Percentiles rank a stretch among this genome's conserved stretches.
These are phyloP conservation scores for Peromyscus polionotus DNA, from an alignment of 2,113 vertebrate species.

Conservation along the genomic window DNA sequence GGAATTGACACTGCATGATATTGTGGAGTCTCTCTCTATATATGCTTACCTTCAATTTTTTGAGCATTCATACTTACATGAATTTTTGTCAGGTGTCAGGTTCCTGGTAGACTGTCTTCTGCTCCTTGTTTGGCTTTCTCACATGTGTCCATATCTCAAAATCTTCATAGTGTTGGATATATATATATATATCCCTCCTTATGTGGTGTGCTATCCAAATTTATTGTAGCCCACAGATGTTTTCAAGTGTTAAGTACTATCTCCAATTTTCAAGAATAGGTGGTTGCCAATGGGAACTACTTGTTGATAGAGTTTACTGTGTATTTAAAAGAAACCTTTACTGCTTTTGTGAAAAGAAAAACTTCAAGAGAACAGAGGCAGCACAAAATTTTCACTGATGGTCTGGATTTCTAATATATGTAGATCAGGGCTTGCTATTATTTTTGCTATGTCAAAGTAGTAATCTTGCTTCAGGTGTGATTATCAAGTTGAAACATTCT, in stretches of 20 bases:
- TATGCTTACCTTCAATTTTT: neutral
- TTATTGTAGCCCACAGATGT: neutral
- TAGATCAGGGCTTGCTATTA: neutral
- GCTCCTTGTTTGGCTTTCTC: neutral
- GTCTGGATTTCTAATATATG: neutral
- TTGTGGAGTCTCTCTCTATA: neutral
- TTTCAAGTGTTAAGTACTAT: neutral
- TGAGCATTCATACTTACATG: neutral
- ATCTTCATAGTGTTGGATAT: neutral
- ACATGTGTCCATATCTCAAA: neutral
- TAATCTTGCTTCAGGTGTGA: neutral
- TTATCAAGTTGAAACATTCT: conserved; percentile 21
- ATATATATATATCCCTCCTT: neutral
- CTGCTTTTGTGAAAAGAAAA: conserved; percentile 1
- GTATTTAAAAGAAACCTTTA: conserved; percentile 3
- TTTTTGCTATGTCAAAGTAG: neutral
- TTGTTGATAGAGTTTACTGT: neutral
- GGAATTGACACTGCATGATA: neutral
- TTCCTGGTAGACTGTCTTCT: rapidly evolving
- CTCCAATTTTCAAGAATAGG: neutral
- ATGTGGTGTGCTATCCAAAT: neutral
- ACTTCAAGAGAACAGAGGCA: neutral
- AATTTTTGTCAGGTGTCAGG: neutral
- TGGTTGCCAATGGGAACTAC: neutral
- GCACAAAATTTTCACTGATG: neutral